These are phyloP conservation scores for Lasioglossum marginatum DNA, from an alignment of 2,888 invertebrate genomes.

Conservation along the genomic window DNA sequence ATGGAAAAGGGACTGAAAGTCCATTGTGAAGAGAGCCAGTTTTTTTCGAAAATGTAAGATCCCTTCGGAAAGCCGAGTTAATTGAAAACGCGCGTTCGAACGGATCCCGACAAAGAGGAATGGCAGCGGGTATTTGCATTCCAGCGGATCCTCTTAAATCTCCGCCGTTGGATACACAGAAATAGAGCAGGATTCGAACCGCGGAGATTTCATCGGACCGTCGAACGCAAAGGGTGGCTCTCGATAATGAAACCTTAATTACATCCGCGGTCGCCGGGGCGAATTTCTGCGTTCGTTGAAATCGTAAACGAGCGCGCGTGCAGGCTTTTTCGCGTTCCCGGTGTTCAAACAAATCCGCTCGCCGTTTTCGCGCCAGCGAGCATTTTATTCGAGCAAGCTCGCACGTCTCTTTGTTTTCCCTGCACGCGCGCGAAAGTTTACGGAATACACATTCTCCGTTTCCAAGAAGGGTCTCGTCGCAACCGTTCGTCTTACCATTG, in stretches of 20 bases:
- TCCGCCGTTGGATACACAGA: conserved; percentile 9
- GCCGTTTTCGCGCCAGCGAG: background rate
- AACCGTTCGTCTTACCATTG: background rate
- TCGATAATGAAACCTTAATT: conserved; percentile 27
- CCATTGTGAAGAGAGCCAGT: background rate
- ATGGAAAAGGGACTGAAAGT: background rate
- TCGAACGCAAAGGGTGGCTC: conserved; percentile 26
- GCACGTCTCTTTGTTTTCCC: background rate
- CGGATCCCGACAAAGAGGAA: background rate
- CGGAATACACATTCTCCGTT: background rate
- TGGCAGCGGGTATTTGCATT: conserved; percentile 7
- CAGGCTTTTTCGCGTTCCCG: background rate
- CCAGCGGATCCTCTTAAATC: conserved; percentile 26
- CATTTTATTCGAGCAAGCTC: background rate
- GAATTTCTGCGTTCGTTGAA: conserved; percentile 9
- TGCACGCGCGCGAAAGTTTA: background rate
- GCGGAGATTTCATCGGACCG: conserved; percentile 13
- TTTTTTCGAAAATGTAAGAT: background rate
- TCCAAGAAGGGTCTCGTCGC: background rate
- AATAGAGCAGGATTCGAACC: background rate
- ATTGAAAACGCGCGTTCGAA: conserved; percentile 9
- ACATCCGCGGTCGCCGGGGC: conserved; percentile 4
- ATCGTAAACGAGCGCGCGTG: background rate
- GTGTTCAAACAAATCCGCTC: background rate
- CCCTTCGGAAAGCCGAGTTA: background rate